Base-by-base conservation (phyloP, 2,113 vertebrate genomes). In the Calidris pygmaea region DNA sequence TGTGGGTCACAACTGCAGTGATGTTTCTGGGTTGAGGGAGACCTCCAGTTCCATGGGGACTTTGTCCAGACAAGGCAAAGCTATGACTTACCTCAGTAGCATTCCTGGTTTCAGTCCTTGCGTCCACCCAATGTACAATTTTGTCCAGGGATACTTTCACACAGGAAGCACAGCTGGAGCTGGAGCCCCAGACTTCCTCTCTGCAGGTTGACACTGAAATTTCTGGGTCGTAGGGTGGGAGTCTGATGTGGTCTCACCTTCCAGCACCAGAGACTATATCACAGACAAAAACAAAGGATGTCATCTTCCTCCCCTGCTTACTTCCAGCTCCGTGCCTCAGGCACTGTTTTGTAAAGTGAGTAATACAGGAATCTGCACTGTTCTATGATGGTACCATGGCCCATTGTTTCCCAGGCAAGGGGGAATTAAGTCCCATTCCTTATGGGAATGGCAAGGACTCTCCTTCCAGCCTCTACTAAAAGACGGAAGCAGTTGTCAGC, bases 51-150 rank as follows among this genome's bases (percentile, higher is more conserved):
- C 43, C 4, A 11, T 8, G 4, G 35, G 11, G 35, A 56, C 15
- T 84, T 77, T 14, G 39, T 34, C 45, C 14, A 67, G 65, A 32
- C 4, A 65, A 48, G 34, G 6, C 30, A 56, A 48, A 71, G 6
- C 15, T 70, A 3, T 34, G 65, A 48, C 48, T 74, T 7, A 27
- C 7, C 20, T 50, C 26, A 35, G 65, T 5, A 73, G 9, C 27
- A 16, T 67, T 48, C 30, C 20, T 85, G 27, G 13, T 63, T 88
- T 89, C 48, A 71, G 35, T 10, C 10, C 68, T 74, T 87, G 10
- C 1, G 2, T 71, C 41, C 30, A 52, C 14, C 3, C 12, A 41
- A 4, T 4, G 6, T 22, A 10, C 9, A 12, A 0, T 67, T 90
- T 88, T 85, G 14, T 24, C 23, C 26, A n/a, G 41, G 35, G 9